A percentile compares a stretch with the other conserved stretches of the same genome.
phyloP scores from a whole-genome alignment of 1,140 invertebrate species.

The Neodiprion fabricii region DNA sequence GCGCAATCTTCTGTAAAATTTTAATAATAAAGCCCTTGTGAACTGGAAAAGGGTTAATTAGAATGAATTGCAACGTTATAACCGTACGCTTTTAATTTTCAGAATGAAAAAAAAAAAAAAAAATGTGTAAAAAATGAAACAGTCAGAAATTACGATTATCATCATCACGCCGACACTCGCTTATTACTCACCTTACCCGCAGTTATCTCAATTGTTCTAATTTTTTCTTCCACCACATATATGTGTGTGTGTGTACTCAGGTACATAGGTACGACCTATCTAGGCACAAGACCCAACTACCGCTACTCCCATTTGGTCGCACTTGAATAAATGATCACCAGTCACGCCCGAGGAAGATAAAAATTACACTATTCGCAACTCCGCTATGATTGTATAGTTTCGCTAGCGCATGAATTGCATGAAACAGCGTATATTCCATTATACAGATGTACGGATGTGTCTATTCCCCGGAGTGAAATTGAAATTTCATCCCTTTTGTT shows the following conservation, averaged over 20 bases:
- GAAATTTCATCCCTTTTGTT: not conserved
- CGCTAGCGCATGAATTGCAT: not conserved
- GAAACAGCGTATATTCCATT: not conserved
- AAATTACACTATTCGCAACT: too few species aligned
- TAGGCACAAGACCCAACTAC: too few species aligned
- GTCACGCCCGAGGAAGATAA: not conserved
- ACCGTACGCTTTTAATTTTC: too few species aligned
- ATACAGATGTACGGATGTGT: not conserved
- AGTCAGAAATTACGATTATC: not conserved
- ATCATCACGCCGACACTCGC: not conserved
- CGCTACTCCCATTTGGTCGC: not conserved
- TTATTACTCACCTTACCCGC: not conserved
- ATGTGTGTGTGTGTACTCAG: too few species aligned
- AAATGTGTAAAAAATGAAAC: not conserved
- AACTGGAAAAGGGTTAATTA: too few species aligned
- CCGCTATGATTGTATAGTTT: not conserved
- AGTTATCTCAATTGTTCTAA: not conserved
- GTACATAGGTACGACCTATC: too few species aligned
- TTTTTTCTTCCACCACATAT: not conserved
- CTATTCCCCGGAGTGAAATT: not conserved
- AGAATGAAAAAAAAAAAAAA: not conserved
- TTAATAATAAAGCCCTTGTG: too few species aligned
- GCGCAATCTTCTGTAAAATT: too few species aligned
- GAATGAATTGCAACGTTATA: too few species aligned
- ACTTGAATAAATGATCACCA: not conserved